Evolutionary conservation across 2,113 vertebrate genomes (phyloP).

Genomic region (Cardinalis cardinalis): DNA sequence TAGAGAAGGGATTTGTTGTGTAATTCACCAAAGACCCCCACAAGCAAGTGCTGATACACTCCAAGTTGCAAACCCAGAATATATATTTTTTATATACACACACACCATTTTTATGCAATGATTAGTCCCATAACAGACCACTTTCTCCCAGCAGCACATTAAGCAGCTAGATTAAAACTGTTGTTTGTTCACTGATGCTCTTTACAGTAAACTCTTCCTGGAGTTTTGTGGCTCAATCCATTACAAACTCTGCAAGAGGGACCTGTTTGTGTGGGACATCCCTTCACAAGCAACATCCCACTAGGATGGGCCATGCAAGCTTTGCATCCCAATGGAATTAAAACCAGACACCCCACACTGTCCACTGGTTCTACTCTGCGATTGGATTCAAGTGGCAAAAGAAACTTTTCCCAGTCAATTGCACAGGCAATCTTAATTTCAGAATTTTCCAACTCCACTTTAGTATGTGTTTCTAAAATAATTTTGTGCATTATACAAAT

Average conservation of each 20-base stretch:
- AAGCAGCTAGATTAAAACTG: not conserved
- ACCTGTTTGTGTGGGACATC: not conserved
- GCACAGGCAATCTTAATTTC: not conserved
- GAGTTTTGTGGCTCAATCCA: not conserved
- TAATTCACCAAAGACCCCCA: not conserved
- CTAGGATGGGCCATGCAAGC: fast-evolving
- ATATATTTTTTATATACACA: not conserved
- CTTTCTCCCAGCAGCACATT: not conserved
- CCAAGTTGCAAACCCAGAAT: not conserved
- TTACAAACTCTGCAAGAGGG: not conserved
- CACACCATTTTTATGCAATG: not conserved
- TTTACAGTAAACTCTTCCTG: not conserved
- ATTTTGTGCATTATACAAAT: not conserved
- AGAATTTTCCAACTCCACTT: not conserved
- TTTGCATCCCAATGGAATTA: not conserved
- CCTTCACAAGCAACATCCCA: not conserved
- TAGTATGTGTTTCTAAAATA: not conserved
- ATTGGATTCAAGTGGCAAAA: not conserved
- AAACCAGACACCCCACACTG: not conserved
- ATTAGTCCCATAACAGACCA: not conserved
- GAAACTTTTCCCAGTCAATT: not conserved
- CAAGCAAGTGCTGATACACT: not conserved
- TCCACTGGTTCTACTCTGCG: not conserved
- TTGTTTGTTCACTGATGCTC: not conserved
- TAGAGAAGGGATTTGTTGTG: not conserved